These are phyloP conservation scores for Caenorhabditis sp. DNA, from an alignment of 2,888 invertebrate species.

Conservation along the genomic window DNA sequence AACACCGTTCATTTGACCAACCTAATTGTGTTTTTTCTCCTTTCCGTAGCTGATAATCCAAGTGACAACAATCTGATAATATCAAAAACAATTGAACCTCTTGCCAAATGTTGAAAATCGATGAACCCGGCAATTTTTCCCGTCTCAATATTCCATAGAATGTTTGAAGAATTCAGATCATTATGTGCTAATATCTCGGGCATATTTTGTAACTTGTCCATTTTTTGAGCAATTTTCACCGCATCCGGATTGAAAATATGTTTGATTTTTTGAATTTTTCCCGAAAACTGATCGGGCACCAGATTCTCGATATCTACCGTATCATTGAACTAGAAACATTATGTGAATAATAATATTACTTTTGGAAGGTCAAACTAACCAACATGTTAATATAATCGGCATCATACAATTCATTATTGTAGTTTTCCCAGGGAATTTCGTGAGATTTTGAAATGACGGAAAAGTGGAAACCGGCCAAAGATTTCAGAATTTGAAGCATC, in stretches of 20 bases:
- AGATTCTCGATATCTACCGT: constrained; percentile 27
- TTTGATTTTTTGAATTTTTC: constrained; percentile 18
- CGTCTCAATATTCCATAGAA: constrained; percentile 25
- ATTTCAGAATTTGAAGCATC: constrained; percentile 13
- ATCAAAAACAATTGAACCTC: constrained; percentile 24
- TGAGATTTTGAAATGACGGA: constrained; percentile 7
- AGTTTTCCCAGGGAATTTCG: constrained; percentile 18
- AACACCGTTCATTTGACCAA: background rate
- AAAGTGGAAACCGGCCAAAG: constrained; percentile 26
- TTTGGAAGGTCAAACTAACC: constrained; percentile 4
- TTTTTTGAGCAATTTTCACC: constrained; percentile 11
- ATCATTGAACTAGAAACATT: constrained; percentile 22
- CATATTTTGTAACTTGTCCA: constrained; percentile 10
- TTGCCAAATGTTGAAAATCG: constrained; percentile 28
- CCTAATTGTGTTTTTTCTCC: background rate
- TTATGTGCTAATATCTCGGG: constrained; percentile 27
- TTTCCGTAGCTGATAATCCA: constrained; percentile 9
- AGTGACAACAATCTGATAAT: constrained; percentile 23
- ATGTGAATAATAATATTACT: background rate
- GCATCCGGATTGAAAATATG: constrained; percentile 22
- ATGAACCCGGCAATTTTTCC: constrained; percentile 25
- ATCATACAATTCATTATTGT: constrained; percentile 18
- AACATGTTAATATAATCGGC: constrained; percentile 22
- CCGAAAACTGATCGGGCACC: constrained; percentile 14
- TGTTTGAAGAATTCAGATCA: constrained; percentile 31